These are phyloP conservation scores for Apocrypta bakeri DNA, from an alignment of 1,140 invertebrate genomes.

Conservation along the genomic window DNA sequence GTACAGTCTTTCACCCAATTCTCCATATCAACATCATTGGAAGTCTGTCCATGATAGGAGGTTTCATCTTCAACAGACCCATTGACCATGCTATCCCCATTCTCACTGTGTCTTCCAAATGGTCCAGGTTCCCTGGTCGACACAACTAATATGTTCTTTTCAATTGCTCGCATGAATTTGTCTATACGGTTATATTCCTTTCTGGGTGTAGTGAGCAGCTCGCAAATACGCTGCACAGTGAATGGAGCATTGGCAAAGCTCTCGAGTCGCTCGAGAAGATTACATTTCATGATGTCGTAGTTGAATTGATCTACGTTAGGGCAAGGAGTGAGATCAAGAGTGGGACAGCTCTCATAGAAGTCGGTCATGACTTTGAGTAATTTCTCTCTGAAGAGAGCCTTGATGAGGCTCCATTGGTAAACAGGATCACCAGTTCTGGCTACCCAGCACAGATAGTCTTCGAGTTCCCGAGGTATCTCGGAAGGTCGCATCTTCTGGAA, in stretches of 20 bases:
- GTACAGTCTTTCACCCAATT: constrained; percentile 70
- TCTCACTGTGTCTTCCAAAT: constrained; percentile 77
- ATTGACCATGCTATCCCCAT: constrained; percentile 80
- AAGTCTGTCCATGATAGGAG: constrained; percentile 52
- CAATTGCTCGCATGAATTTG: constrained; percentile 96
- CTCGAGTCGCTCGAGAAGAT: constrained; percentile 88
- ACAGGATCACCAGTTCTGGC: constrained; percentile 95
- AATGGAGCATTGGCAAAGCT: constrained; percentile 93
- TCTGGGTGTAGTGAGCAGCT: constrained; percentile 91
- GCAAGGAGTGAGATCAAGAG: constrained; percentile 83
- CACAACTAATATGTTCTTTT: constrained; percentile 96
- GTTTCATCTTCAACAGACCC: constrained; percentile 71
- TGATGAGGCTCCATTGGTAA: constrained; percentile 93
- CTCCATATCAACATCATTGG: constrained; percentile 70
- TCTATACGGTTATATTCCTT: constrained; percentile 96
- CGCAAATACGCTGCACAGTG: constrained; percentile 96
- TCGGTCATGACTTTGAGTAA: constrained; percentile 89
- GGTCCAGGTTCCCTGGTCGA: constrained; percentile 92
- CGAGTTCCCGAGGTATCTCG: constrained; percentile 90
- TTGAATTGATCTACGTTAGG: constrained; percentile 94
- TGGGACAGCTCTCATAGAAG: constrained; percentile 87
- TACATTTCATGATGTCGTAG: constrained; percentile 91
- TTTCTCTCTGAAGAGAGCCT: constrained; percentile 91
- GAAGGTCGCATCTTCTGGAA: constrained; percentile 88
- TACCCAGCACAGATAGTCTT: constrained; percentile 92